Base-by-base conservation (phyloP, 2,797 vertebrate genomes). In the Meriones psammophilus region DNA sequence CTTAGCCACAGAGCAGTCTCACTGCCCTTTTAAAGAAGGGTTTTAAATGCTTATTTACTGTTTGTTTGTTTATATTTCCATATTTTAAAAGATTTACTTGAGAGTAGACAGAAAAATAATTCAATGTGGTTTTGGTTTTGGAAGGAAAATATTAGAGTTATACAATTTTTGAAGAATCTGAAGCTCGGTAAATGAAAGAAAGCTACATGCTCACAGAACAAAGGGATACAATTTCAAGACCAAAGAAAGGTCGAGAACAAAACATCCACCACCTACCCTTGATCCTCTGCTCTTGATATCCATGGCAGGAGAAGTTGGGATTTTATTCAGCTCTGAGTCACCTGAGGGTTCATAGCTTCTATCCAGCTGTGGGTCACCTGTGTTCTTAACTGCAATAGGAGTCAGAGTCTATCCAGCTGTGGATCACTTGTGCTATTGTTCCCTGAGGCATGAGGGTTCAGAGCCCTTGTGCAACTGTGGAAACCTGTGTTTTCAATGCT, bases 201-300 rank as follows among this genome's bases (percentile, higher is more conserved):
- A n/a, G 14, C 58, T 46, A 81, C 15, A 79, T 50, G 10, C 60
- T 76, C 56, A 85, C n/a, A 93, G 92, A 90, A 90, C 66, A 85
- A 64, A 94, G 91, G 42, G 50, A 88, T 42, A 15, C 17, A 46
- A 85, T 93, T 96, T 94, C 56, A 69, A 62, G 66, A 86, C 69
- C n/a, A 89, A 81, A 66, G 26, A 13, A 81, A 77, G 13, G 15
- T 88, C 74, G 85, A 91, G 56, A 26, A 20, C 66, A 30, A 92
- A 90, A 87, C 90, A 96, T 73, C 88, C 96, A 88, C 84, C 39
- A n/a, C 56, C 58, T 94, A 68, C 94, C 92, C 46, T 93, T 96
- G 66, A 92, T 94, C 90, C 30, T 62, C 33, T 18, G 28, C 26
- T 83, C 33, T 78, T 89, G 54, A 90, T 94, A 46, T 54, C 3